Evolutionary conservation across 2,888 invertebrate species (phyloP).

Genomic region (Pyrochroa serraticornis): DNA sequence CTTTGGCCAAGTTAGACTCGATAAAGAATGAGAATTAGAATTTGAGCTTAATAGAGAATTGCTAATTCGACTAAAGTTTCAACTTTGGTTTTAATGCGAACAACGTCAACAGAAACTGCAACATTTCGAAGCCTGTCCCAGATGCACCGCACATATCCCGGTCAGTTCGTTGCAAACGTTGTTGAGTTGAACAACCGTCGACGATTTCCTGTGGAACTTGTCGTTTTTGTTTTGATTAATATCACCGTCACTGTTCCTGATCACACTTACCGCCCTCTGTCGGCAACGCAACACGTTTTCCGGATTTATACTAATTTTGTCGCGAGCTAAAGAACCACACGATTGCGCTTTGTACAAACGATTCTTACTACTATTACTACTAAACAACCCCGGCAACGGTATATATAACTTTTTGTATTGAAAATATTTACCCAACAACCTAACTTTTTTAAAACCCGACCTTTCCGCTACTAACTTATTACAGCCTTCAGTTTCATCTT

Average conservation of each 20-base stretch:
- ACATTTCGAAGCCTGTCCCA: slow-evolving; percentile 64
- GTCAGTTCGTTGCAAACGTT: slow-evolving; percentile 59
- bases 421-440: slow-evolving; percentile 70
- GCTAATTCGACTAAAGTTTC: slow-evolving; percentile 24
- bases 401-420: slow-evolving; percentile 71
- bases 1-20: slow-evolving; percentile 31
- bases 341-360: slow-evolving; percentile 68
- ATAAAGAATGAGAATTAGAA: slow-evolving; percentile 16
- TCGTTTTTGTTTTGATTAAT: slow-evolving; percentile 62
- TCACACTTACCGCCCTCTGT: slow-evolving; percentile 57
- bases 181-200: slow-evolving; percentile 53
- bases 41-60: slow-evolving; percentile 28
- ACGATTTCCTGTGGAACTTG: slow-evolving; percentile 33
- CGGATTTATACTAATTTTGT: slow-evolving; percentile 58
- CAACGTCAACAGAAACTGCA: slow-evolving; percentile 64
- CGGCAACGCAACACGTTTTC: slow-evolving; percentile 54
- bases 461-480: slow-evolving; percentile 35
- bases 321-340: slow-evolving; percentile 66
- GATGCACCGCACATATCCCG: slow-evolving; percentile 62
- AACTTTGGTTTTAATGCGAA: slow-evolving; percentile 24
- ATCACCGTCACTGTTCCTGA: slow-evolving; percentile 58
- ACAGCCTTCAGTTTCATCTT: slow-evolving; percentile 44
- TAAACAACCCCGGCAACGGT: slow-evolving; percentile 64
- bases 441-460: slow-evolving; percentile 61
- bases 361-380: slow-evolving; percentile 57